phyloP scores from a whole-genome alignment of 2,113 vertebrate species.

The Shinisaurus crocodilurus region DNA sequence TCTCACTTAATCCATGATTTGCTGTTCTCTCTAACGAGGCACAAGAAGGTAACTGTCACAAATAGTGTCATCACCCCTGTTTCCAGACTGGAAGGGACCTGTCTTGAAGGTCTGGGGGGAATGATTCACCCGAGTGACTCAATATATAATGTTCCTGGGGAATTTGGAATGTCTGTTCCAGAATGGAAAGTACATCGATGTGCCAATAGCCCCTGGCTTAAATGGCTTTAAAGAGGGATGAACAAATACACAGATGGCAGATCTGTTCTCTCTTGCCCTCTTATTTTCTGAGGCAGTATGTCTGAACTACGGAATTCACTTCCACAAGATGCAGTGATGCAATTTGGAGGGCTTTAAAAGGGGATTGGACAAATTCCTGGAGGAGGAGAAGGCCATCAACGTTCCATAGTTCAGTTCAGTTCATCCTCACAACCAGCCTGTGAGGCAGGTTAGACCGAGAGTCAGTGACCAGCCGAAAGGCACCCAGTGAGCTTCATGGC shows the following conservation, averaged over 20 bases:
- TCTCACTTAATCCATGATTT: neutral
- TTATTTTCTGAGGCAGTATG: too few species aligned
- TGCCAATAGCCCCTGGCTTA: neutral
- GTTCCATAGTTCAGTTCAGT: too few species aligned
- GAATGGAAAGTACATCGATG: neutral
- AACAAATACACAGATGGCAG: neutral
- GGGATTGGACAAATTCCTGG: too few species aligned
- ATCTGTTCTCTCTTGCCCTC: neutral
- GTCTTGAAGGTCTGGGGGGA: neutral
- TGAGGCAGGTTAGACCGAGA: too few species aligned
- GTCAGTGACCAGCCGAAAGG: too few species aligned
- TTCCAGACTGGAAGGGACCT: neutral
- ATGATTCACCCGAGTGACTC: neutral
- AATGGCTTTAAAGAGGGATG: neutral
- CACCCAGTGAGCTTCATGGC: too few species aligned
- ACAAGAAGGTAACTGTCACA: rapidly evolving
- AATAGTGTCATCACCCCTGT: rapidly evolving
- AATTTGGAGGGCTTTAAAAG: too few species aligned
- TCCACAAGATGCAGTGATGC: too few species aligned
- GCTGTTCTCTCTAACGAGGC: neutral
- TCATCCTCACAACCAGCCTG: too few species aligned
- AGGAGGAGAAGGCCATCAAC: too few species aligned
- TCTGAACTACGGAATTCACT: too few species aligned
- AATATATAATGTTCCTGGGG: neutral
- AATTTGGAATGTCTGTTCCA: neutral